A percentile compares a stretch with the other conserved stretches of the same genome.
Conservation (phyloP, 2,113 vertebrate genomes). For the Indri indri region DNA sequence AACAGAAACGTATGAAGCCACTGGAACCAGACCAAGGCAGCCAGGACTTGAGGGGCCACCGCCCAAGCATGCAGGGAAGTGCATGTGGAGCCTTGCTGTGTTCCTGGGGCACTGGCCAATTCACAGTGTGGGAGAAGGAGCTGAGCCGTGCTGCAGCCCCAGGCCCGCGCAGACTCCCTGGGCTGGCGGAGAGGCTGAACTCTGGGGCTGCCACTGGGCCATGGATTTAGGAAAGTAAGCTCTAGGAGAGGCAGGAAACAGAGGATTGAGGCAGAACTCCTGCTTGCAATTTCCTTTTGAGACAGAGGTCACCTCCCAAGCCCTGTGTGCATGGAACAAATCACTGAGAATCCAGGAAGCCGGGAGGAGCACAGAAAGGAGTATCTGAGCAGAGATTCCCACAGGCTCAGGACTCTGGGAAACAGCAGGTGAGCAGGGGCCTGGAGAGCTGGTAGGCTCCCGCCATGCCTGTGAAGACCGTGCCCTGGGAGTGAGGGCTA, state of each 20-base stretch:
- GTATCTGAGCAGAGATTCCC: background rate
- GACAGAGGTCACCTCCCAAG: background rate
- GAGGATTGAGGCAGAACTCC: background rate
- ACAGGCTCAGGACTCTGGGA: background rate
- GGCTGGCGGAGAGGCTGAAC: background rate
- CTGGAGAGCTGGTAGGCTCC: background rate
- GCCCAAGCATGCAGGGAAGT: too few species aligned
- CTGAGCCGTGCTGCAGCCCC: too few species aligned
- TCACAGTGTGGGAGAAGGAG: background rate
- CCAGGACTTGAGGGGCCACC: background rate
- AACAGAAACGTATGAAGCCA: background rate
- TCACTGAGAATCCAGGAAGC: background rate
- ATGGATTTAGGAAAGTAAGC: too few species aligned
- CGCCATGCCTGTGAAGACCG: too few species aligned
- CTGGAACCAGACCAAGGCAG: background rate
- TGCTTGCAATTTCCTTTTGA: background rate
- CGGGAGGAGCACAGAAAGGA: background rate
- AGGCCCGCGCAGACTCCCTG: background rate
- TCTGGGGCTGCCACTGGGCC: background rate
- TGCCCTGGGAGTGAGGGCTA: background rate
- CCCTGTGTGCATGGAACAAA: background rate
- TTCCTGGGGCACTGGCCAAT: too few species aligned
- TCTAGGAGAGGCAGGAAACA: background rate
- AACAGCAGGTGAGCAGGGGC: background rate
- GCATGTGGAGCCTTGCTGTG: too few species aligned